Percentiles rank a stretch among this genome's conserved stretches.
Conservation (phyloP, 2,797 vertebrate species). For the Melanotaenia trifasciata region DNA sequence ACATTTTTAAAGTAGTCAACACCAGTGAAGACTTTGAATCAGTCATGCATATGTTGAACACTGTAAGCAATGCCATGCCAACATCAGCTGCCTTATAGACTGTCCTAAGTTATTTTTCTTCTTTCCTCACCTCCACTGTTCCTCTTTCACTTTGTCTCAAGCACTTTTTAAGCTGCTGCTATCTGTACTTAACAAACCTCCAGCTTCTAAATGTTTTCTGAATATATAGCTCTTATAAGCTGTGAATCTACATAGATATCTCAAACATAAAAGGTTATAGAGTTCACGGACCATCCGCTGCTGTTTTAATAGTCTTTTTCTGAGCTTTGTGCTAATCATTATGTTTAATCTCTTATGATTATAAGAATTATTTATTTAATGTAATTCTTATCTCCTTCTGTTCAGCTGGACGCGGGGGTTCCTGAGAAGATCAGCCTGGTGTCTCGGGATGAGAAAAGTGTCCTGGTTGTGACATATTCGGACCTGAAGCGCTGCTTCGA, state of each 20-base stretch:
- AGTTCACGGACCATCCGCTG: neutral
- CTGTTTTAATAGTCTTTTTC: no score
- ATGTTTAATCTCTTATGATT: neutral
- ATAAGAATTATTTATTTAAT: neutral
- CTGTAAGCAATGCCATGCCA: neutral
- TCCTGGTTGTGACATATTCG: constrained; percentile 98
- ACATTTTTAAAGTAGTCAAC: neutral
- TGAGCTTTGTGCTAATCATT: no score
- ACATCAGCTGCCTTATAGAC: neutral
- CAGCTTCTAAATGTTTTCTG: neutral
- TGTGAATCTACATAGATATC: neutral
- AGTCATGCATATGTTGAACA: neutral
- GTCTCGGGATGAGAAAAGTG: constrained; percentile 98
- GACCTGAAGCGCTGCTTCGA: constrained; percentile 99
- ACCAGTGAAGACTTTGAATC: no score
- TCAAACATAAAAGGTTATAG: neutral
- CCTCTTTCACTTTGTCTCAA: neutral
- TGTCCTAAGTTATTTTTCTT: neutral
- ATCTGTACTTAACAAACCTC: neutral
- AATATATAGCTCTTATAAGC: neutral
- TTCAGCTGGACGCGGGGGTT: constrained; percentile 95
- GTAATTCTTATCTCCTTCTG: neutral
- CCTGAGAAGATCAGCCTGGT: constrained; percentile 99
- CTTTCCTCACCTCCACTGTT: neutral
- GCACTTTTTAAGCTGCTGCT: neutral